phyloP scores from a whole-genome alignment of 1,140 invertebrate species.

The Leptonema lineaticorne region DNA sequence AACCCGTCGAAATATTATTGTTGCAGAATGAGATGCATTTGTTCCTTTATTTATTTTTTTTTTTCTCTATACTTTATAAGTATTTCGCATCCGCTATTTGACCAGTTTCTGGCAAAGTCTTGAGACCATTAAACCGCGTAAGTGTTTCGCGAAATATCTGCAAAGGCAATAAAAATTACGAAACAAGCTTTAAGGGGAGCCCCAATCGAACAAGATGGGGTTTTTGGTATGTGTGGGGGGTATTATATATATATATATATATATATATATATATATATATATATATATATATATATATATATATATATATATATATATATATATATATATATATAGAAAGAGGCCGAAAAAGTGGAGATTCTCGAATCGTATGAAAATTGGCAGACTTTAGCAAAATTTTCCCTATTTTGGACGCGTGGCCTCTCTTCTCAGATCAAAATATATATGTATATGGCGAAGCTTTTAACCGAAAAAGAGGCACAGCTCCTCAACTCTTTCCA shows the following conservation, averaged over 20 bases:
- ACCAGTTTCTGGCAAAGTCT: constrained; percentile 4
- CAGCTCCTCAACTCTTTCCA: background rate
- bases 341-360: background rate
- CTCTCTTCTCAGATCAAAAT: background rate
- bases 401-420: constrained; percentile 30
- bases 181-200: constrained; percentile 12
- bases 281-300: no score
- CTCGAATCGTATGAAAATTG: constrained; percentile 28
- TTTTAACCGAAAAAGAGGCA: background rate
- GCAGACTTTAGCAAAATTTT: constrained; percentile 32
- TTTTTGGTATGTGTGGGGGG: no score
- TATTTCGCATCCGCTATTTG: background rate
- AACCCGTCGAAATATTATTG: no score
- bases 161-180: constrained; percentile 38
- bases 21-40: no score
- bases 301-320: background rate
- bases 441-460: no score
- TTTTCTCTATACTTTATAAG: no score
- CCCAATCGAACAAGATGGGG: no score
- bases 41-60: no score
- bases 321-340: no score
- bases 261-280: no score
- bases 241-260: no score
- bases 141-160: constrained; percentile 35
- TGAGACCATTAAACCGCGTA: constrained; percentile 33